Evolutionary conservation across 2,113 vertebrate genomes (phyloP).

Genomic region (Rhagologus leucostigma): DNA sequence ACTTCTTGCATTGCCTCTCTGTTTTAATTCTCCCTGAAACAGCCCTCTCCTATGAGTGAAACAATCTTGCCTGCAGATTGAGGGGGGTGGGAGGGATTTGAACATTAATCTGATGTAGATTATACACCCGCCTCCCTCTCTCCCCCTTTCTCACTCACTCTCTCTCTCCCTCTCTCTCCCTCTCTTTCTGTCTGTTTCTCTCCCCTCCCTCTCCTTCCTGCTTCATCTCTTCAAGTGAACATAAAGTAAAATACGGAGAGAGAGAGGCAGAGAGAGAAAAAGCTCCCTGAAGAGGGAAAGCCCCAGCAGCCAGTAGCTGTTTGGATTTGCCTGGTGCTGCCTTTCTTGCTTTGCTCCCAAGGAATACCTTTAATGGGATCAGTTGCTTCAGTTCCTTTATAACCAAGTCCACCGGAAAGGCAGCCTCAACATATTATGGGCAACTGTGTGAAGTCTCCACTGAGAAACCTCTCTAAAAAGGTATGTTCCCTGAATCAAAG

Average conservation of each 20-base stretch:
- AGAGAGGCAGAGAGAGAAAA: constrained; percentile 54
- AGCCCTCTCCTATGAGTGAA: constrained; percentile 59
- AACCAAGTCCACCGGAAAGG: constrained; percentile 58
- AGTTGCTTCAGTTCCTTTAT: constrained; percentile 61
- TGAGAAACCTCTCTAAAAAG: constrained; percentile 95
- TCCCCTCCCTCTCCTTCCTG: constrained; percentile 65
- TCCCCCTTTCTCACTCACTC: constrained; percentile 65
- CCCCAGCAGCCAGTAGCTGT: constrained; percentile 53
- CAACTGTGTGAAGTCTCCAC: constrained; percentile 96
- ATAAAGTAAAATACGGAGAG: constrained; percentile 69
- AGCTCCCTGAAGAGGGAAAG: constrained; percentile 59
- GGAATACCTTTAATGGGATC: constrained; percentile 76
- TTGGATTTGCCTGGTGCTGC: constrained; percentile 60
- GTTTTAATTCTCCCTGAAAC: constrained; percentile 74
- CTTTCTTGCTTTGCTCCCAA: constrained; percentile 64
- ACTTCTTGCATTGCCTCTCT: constrained; percentile 69
- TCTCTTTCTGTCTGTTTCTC: constrained; percentile 64
- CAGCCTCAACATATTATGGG: constrained; percentile 84
- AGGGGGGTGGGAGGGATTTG: constrained; percentile 71
- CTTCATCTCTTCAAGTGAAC: constrained; percentile 73
- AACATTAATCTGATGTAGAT: constrained; percentile 76
- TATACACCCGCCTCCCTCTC: constrained; percentile 70
- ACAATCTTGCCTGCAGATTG: constrained; percentile 72
- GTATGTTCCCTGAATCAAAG: constrained; percentile 77
- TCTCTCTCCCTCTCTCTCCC: constrained; percentile 67